Evolutionary conservation across 2,888 invertebrate genomes (phyloP).

Genomic region (Eupithecia subfuscata): DNA sequence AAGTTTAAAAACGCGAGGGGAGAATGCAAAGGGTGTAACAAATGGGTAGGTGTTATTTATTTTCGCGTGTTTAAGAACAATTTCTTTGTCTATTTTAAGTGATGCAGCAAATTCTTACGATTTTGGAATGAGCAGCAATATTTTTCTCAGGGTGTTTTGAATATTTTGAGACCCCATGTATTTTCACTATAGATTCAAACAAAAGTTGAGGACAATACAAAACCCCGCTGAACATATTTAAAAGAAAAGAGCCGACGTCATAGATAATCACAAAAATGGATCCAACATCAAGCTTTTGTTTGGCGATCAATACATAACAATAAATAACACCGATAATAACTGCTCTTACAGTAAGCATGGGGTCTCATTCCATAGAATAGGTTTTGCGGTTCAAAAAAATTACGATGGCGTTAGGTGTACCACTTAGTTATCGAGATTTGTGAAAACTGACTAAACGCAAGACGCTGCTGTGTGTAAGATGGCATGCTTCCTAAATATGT

Average conservation of each 20-base stretch:
- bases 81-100: constrained; percentile 8
- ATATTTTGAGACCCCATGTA: neutral
- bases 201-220: neutral
- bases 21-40: neutral
- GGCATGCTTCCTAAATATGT: no score
- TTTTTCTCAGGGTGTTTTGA: neutral
- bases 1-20: neutral
- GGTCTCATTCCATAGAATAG: no score
- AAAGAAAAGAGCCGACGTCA: no score
- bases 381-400: no score
- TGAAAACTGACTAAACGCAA: no score
- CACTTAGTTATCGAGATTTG: no score
- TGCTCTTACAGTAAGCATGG: no score
- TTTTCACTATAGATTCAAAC: neutral
- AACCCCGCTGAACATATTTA: no score
- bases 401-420: no score
- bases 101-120: constrained; percentile 18
- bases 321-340: no score
- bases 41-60: constrained; percentile 10
- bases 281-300: neutral
- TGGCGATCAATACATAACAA: neutral
- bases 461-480: no score
- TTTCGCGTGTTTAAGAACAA: constrained; percentile 4
- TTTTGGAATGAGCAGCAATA: neutral
- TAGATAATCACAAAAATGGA: neutral